Base-by-base conservation (phyloP, 2,113 vertebrate species). In the Ancistrus triradiatus region DNA sequence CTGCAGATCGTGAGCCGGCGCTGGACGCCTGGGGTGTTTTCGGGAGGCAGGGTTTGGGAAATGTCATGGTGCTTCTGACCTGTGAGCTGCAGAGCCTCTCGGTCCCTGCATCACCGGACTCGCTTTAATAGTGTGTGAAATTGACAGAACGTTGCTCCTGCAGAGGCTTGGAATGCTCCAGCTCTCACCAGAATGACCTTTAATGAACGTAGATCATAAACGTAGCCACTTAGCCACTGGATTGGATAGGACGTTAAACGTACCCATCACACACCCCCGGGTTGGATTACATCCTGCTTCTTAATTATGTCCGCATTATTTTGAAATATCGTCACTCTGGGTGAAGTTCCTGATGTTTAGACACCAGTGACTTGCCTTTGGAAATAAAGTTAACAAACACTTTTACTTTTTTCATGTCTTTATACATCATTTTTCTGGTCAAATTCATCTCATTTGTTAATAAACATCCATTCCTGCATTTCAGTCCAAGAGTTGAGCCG, bases 41-140 rank as follows among this genome's bases (percentile, higher is more conserved):
- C 72, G 66, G 80, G 74, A 77, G 79, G 81, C 70, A 77, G 78
- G 66, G 84, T 83, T 83, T 82, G 72, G 82, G n/a, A n/a, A 85
- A 86, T 77, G 76, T 78, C 72, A 82, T 82, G 68, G 81, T 78
- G 83, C 83, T 81, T 78, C 78, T 75, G 83, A 80, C 75, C n/a
- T n/a, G 76, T 57, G 69, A 82, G 83, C 71, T 79, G 78, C 74
- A 74, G 11, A 9, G 74, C 77, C 77, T 79, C 77, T 40, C n/a
- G n/a, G 60, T 68, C 77, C 63, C 72, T 73, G 72, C 77, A 81
- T 84, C 83, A 85, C 79, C 73, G 81, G 75, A 79, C 76, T 78
- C 76, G 72, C 81, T 84, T 85, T 88, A 85, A 85, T 85, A 85
- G 78, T 74, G 78, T 84, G 84, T 85, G 82, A 84, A 87, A 85